Conservation (phyloP, 30 jellyfish, hydroid and myxozoan genomes). For the Chironex yamaguchii region DNA sequence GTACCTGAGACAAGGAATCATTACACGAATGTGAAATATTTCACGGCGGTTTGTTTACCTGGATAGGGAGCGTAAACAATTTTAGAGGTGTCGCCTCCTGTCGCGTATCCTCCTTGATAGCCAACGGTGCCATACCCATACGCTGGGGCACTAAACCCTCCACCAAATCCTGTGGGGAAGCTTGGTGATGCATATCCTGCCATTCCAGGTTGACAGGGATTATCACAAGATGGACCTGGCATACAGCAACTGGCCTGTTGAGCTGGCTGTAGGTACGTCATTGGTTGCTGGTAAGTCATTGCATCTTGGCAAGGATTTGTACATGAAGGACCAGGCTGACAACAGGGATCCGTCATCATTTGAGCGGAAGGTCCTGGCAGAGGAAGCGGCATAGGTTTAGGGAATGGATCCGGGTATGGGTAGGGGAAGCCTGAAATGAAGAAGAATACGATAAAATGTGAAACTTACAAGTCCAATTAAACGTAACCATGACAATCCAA, state of each 20-base stretch:
- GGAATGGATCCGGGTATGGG: no score
- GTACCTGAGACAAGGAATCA: no score
- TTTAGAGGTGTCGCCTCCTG: background rate
- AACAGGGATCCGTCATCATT: constrained; percentile 59
- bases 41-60: constrained; percentile 70
- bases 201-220: background rate
- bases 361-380: constrained; percentile 74
- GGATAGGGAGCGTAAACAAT: constrained; percentile 87
- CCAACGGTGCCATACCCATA: background rate
- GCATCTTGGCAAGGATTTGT: constrained; percentile 88
- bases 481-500: no score
- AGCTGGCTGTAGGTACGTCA: constrained; percentile 69
- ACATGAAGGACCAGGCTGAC: constrained; percentile 93
- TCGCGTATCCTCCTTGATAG: background rate
- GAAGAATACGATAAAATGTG: no score
- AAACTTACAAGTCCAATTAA: no score
- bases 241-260: constrained; percentile 92
- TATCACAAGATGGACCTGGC: constrained; percentile 80
- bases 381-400: constrained; percentile 87
- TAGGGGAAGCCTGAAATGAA: no score
- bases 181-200: background rate
- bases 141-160: background rate
- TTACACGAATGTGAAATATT: no score
- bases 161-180: background rate
- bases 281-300: constrained; percentile 68